Evolutionary conservation across 2,797 vertebrate species (phyloP).

Genomic region (Ceryle rudis): DNA sequence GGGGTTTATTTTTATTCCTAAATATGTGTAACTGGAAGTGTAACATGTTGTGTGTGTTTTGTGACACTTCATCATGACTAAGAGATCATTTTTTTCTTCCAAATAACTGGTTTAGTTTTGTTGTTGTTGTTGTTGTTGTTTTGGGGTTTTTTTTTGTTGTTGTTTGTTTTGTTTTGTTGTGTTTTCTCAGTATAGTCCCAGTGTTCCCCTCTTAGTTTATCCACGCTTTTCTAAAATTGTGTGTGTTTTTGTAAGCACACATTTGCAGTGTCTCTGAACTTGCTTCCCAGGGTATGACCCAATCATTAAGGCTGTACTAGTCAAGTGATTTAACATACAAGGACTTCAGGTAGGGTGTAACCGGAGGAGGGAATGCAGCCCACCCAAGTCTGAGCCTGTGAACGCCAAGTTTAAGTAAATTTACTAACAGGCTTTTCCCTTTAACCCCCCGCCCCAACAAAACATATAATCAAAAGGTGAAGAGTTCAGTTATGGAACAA

Average conservation of each 20-base stretch:
- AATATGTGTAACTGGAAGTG: not conserved
- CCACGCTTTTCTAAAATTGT: constrained; percentile 2
- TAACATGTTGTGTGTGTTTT: not conserved
- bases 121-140: too few relatives aligned
- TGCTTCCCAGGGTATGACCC: constrained; percentile 35
- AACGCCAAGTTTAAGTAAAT: constrained; percentile 35
- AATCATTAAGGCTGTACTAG: constrained; percentile 21
- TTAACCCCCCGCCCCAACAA: not conserved
- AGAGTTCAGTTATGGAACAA: constrained; percentile 71
- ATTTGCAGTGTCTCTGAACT: constrained; percentile 27
- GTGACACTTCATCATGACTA: not conserved
- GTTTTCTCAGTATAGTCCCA: not conserved
- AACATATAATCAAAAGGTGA: constrained; percentile 63
- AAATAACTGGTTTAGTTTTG: not conserved
- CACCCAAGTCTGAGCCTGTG: constrained; percentile 42
- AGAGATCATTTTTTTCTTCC: not conserved
- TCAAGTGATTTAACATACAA: constrained; percentile 58
- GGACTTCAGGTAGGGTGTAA: constrained; percentile 61
- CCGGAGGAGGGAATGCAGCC: constrained; percentile 58
- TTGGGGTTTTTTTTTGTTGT: too few relatives aligned
- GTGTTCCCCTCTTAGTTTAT: not conserved
- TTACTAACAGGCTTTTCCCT: constrained; percentile 29
- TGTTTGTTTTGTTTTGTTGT: not conserved
- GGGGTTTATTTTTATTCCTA: not conserved
- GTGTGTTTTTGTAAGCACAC: not conserved